Evolutionary conservation across 2,888 invertebrate genomes (phyloP).

Genomic region (Eledone cirrhosa): DNA sequence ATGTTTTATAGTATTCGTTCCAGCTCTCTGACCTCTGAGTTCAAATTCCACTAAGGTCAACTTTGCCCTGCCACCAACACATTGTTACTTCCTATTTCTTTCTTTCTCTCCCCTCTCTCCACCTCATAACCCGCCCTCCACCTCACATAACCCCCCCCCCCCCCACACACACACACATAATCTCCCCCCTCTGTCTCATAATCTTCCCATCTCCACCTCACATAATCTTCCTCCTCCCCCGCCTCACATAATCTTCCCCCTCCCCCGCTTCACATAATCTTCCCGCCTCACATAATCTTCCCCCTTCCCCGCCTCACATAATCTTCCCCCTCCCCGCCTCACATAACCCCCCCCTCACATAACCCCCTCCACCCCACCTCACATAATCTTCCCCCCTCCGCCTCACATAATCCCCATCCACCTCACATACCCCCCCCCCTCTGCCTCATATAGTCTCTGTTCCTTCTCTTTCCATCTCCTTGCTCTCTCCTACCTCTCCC

Average conservation of each 20-base stretch:
- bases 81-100: neutral
- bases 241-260: neutral
- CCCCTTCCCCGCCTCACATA: neutral
- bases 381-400: neutral
- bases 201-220: too few species aligned
- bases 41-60: too few species aligned
- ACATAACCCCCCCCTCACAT: too few species aligned
- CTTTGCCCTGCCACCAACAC: too few species aligned
- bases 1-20: too few species aligned
- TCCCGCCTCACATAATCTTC: conserved; percentile 9
- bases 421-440: neutral
- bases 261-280: conserved; percentile 21
- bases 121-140: neutral
- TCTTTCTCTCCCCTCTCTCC: neutral
- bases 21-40: too few species aligned
- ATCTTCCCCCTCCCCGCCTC: neutral
- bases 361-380: neutral
- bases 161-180: too few species aligned
- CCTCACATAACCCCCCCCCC: neutral
- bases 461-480: neutral
- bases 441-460: neutral
- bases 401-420: neutral
- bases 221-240: too few species aligned
- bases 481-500: neutral
- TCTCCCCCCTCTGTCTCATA: too few species aligned